These are phyloP conservation scores for Alloplasta piceator DNA, from an alignment of 2,888 invertebrate genomes.

Conservation along the genomic window DNA sequence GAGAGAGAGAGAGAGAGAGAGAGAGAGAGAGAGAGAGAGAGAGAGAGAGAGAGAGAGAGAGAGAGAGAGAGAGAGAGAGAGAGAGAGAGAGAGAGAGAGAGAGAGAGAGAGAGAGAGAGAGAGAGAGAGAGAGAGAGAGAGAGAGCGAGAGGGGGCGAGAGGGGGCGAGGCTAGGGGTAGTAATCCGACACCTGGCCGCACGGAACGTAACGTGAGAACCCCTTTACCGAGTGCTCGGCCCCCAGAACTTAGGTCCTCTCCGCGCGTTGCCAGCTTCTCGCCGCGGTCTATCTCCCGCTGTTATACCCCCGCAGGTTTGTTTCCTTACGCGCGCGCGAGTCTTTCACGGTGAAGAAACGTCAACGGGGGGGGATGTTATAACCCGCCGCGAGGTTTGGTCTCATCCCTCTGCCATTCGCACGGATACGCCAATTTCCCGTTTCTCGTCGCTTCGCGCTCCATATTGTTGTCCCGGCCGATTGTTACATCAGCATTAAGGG, in stretches of 20 bases:
- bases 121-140: slow-evolving; percentile 68
- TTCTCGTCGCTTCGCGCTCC: no score
- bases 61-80: slow-evolving; percentile 52
- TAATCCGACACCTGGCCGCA: slow-evolving; percentile 82
- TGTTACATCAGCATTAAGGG: no score
- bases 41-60: slow-evolving; percentile 38
- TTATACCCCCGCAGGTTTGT: slow-evolving; percentile 48
- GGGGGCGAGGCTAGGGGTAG: slow-evolving; percentile 71
- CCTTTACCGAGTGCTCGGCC: slow-evolving; percentile 76
- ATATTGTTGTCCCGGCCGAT: no score
- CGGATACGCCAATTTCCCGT: no score
- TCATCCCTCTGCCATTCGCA: no score
- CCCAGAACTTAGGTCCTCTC: slow-evolving; percentile 75
- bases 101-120: no score
- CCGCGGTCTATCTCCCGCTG: slow-evolving; percentile 57
- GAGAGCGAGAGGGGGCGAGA: no score
- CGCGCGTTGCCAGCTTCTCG: slow-evolving; percentile 66
- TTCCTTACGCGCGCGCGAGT: slow-evolving; percentile 3
- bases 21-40: slow-evolving; percentile 24
- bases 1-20: neutral
- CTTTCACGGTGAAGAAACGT: no score
- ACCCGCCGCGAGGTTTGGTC: no score
- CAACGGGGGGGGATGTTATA: slow-evolving; percentile 38
- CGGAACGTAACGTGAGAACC: slow-evolving; percentile 82
- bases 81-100: slow-evolving; percentile 48